Evolutionary conservation across 2,888 invertebrate genomes (phyloP).

Genomic region (Chorisops tibialis): DNA sequence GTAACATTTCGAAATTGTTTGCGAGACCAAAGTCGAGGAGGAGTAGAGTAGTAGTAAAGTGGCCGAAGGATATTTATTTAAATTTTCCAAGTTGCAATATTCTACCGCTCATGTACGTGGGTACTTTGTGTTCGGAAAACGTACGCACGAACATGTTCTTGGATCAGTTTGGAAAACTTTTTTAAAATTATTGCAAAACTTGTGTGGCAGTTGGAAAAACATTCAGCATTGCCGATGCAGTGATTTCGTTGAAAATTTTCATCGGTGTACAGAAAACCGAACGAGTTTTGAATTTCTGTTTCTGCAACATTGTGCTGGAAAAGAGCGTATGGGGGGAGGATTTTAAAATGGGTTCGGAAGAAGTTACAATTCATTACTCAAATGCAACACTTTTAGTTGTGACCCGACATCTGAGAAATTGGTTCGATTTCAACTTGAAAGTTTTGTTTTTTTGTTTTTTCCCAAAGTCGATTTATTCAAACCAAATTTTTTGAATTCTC

Average conservation of each 20-base stretch:
- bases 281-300: background rate
- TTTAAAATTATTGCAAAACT: constrained; percentile 41
- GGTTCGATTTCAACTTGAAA: constrained; percentile 22
- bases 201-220: constrained; percentile 42
- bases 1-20: no score
- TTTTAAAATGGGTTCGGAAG: background rate
- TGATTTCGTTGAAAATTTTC: constrained; percentile 8
- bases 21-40: constrained; percentile 4
- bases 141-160: constrained; percentile 15
- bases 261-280: background rate
- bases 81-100: constrained; percentile 23
- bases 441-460: no score
- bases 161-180: constrained; percentile 11
- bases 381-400: constrained; percentile 7
- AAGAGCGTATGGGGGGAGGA: background rate
- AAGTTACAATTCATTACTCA: constrained; percentile 4
- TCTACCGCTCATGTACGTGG: constrained; percentile 1
- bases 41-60: background rate
- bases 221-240: constrained; percentile 26
- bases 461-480: no score
- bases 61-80: constrained; percentile 27
- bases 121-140: background rate
- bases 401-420: background rate
- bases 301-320: background rate
- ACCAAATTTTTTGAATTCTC: no score